Base-by-base conservation (phyloP, 2,797 vertebrate species). In the Helarctos malayanus region DNA sequence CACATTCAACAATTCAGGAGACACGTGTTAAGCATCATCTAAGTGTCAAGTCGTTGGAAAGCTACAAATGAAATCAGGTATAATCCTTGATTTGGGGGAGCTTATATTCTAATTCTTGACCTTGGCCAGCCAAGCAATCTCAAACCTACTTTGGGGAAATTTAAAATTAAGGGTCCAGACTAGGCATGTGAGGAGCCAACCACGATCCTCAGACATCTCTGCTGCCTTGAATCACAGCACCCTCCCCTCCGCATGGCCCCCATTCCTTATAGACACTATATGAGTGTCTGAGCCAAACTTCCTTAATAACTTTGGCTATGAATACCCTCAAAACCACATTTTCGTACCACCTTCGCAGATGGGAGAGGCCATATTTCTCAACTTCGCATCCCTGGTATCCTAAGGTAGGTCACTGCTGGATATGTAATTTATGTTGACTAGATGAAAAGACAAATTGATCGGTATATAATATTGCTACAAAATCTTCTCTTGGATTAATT, bases 91-190 rank as follows among this genome's bases (percentile, higher is more conserved):
- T 29, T 81, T 78, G 78, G 35, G 41, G 52, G n/a, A 92, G 63
- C 9, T 63, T 76, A 76, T 18, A 83, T 27, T 94, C n/a, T 80
- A 38, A 41, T 18, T 86, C 35, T 83, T 92, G 49, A 86, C 16
- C 21, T 69, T 80, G 41, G 35, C 63, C 54, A 93, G 49, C 16
- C 59, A 82, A 79, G 68, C 12, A 88, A 85, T 57, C 49, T 35
- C 9, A 88, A 91, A 78, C 14, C 75, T 3, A 65, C 13, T 82
- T 97, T 71, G 13, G n/a, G 54, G 11, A 15, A 83, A n/a, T 78
- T 96, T 92, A 81, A 95, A 94, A 68, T 92, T n/a, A 85, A 38
- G 61, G 69, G 15, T 79, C 23, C 89, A 93, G 84, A 69, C 47
- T 23, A 38, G 61, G 27, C 32, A 52, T 68, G 32, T 68, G 32